phyloP scores from a whole-genome alignment of 2,888 invertebrate species.

The Brassicogethes aeneus region DNA sequence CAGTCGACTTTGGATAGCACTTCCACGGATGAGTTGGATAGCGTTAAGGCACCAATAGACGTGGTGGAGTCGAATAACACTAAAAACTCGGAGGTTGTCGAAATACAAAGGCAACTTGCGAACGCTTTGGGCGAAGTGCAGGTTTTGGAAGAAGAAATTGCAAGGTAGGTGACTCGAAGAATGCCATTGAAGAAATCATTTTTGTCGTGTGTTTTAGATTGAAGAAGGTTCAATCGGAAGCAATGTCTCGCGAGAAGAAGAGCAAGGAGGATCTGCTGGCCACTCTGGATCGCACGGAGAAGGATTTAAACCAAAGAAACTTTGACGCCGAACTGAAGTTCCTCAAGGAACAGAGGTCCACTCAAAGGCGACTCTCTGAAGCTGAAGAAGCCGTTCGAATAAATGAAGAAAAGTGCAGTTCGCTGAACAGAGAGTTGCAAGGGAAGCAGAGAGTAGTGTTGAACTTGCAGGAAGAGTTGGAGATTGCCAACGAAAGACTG shows the following conservation, averaged over 20 bases:
- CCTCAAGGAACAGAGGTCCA: slow-evolving; percentile 48
- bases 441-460: slow-evolving; percentile 57
- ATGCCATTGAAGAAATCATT: too few species aligned
- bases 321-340: slow-evolving; percentile 66
- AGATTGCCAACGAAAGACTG: slow-evolving; percentile 56
- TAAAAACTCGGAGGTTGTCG: slow-evolving; percentile 59
- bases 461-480: slow-evolving; percentile 58
- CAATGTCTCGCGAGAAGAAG: slow-evolving; percentile 60
- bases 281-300: slow-evolving; percentile 68
- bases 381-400: slow-evolving; percentile 59
- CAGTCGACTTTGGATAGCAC: slow-evolving; percentile 57
- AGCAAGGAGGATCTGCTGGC: slow-evolving; percentile 72
- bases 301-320: slow-evolving; percentile 60
- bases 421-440: slow-evolving; percentile 56
- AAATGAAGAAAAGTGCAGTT: slow-evolving; percentile 56
- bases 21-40: slow-evolving; percentile 49
- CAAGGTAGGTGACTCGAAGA: too few species aligned
- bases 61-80: slow-evolving; percentile 47
- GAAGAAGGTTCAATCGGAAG: slow-evolving; percentile 61
- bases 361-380: slow-evolving; percentile 46
- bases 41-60: slow-evolving; percentile 31
- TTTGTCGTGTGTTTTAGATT: too few species aligned
- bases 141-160: slow-evolving; percentile 63
- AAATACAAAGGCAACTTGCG: slow-evolving; percentile 60
- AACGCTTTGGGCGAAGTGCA: slow-evolving; percentile 53